A percentile compares a stretch with the other conserved stretches of the same genome.
phyloP scores from a whole-genome alignment of 2,888 invertebrate genomes.

The Autographa gamma region DNA sequence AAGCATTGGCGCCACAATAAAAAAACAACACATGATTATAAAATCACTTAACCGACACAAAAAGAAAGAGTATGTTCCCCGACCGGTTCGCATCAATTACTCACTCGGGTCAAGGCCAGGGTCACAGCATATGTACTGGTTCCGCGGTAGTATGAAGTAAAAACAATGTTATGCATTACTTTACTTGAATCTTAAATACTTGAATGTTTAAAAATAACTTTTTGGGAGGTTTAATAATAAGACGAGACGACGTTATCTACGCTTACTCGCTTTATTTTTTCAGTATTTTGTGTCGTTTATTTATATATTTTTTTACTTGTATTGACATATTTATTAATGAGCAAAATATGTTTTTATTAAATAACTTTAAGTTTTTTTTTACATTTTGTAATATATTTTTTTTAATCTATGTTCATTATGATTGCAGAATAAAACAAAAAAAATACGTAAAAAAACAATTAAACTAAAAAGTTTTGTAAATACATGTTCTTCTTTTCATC shows the following conservation, averaged over 20 bases:
- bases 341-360: no score
- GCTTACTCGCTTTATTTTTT: neutral
- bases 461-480: no score
- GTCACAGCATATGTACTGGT: neutral
- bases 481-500: no score
- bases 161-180: neutral
- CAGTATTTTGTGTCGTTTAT: neutral
- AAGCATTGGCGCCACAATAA: constrained; percentile 2
- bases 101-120: constrained; percentile 31
- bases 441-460: no score
- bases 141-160: neutral
- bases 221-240: constrained; percentile 2
- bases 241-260: neutral
- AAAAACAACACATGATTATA: constrained; percentile 28
- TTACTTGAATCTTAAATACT: neutral
- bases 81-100: constrained; percentile 11
- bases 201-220: neutral
- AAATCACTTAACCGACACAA: neutral
- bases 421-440: no score
- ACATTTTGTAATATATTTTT: no score
- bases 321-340: no score
- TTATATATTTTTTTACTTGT: neutral
- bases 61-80: constrained; percentile 27
- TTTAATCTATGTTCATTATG: no score
- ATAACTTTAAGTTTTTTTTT: no score